Evolutionary conservation across 1,140 invertebrate genomes (phyloP).

Genomic region (Zaprionus lachaisei): DNA sequence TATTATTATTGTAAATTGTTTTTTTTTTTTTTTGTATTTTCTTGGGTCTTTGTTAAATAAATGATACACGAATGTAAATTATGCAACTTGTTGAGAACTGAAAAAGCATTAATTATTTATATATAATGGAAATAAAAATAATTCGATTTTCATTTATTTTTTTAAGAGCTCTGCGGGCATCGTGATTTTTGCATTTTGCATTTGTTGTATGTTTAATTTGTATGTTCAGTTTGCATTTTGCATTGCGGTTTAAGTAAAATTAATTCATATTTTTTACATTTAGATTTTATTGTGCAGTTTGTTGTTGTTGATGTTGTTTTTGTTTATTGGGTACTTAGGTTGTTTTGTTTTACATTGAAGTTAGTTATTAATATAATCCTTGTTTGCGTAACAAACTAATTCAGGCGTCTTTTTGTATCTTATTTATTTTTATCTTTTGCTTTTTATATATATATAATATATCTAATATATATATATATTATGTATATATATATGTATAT

Average conservation of each 20-base stretch:
- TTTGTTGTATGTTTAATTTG: slow-evolving; percentile 51
- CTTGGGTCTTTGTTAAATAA: slow-evolving; percentile 61
- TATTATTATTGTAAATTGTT: slow-evolving; percentile 52
- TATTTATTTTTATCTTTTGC: slow-evolving; percentile 48
- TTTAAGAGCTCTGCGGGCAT: slow-evolving; percentile 56
- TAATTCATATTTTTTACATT: slow-evolving; percentile 78
- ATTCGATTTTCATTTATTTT: slow-evolving; percentile 47
- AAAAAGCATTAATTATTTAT: slow-evolving; percentile 84
- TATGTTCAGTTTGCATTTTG: slow-evolving; percentile 56
- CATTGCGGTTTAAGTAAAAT: slow-evolving; percentile 56
- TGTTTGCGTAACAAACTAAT: slow-evolving; percentile 79
- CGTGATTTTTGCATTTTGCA: slow-evolving; percentile 43
- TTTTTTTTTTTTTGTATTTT: slow-evolving; percentile 38
- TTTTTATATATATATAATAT: slow-evolving; percentile 38
- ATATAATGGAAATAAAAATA: slow-evolving; percentile 80
- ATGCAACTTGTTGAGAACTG: slow-evolving; percentile 81
- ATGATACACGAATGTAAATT: slow-evolving; percentile 76
- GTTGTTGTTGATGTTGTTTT: slow-evolving; percentile 53
- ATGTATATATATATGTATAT: slow-evolving; percentile 52
- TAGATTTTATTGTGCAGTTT: slow-evolving; percentile 82
- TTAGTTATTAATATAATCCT: slow-evolving; percentile 51
- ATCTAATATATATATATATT: slow-evolving; percentile 51
- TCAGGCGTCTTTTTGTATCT: slow-evolving; percentile 77
- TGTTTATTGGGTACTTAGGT: slow-evolving; percentile 40
- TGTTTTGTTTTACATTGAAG: slow-evolving; percentile 50